These are phyloP conservation scores for Centroberyx gerrardi DNA, from an alignment of 2,797 vertebrate species.

Conservation along the genomic window DNA sequence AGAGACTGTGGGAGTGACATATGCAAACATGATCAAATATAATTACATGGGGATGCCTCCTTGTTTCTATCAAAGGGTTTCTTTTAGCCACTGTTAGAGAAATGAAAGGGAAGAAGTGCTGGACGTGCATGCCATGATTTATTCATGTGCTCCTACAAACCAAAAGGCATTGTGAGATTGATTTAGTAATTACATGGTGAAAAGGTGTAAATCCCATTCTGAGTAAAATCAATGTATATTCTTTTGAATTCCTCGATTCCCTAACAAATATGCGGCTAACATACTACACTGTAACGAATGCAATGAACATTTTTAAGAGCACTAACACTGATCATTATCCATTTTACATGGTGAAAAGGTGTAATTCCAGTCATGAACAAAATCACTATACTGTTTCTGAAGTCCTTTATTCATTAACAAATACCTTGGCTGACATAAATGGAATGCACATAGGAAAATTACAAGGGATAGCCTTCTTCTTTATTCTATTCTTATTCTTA, in stretches of 20 bases:
- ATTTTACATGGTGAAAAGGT: constrained; percentile 20
- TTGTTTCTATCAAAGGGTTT: constrained; percentile 78
- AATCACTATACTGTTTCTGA: background rate
- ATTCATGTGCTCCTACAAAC: constrained; percentile 66
- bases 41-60: constrained; percentile 81
- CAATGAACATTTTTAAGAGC: constrained; percentile 25
- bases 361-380: constrained; percentile 25
- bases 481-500: background rate
- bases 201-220: constrained; percentile 72
- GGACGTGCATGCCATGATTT: constrained; percentile 66
- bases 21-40: constrained; percentile 83
- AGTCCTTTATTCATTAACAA: constrained; percentile 2
- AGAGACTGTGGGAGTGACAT: constrained; percentile 79
- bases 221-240: constrained; percentile 44
- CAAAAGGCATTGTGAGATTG: constrained; percentile 65
- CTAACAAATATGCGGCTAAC: constrained; percentile 49
- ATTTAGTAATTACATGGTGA: constrained; percentile 68
- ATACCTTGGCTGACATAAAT: background rate
- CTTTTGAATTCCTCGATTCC: constrained; percentile 55
- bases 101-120: constrained; percentile 68
- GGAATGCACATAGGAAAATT: background rate
- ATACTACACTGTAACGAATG: constrained; percentile 31
- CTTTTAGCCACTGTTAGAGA: constrained; percentile 58
- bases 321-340: constrained; percentile 23
- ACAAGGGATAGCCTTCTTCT: background rate